Evolutionary conservation across 1,140 invertebrate genomes (phyloP), one percentile per base, ranked within the genome.

Genomic region (Delia radicum): DNA sequence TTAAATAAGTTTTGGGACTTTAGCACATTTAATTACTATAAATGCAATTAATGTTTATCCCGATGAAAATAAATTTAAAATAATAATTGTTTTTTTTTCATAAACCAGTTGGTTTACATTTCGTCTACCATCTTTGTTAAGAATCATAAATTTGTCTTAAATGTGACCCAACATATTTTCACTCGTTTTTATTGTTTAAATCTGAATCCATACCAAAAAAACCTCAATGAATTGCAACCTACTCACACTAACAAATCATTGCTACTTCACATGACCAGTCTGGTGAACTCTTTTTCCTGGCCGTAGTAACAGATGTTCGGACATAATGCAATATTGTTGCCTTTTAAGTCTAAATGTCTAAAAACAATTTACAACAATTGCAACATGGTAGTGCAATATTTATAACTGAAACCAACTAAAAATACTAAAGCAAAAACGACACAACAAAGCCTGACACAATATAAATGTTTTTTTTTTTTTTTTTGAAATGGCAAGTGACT

Each of bases 401-500:
- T 42, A 42, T 42, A 42, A 42, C 37, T 42, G 37, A 42, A 42
- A 42, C n/a, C n/a, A 42, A 42, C 37, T 42, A 42, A 1, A 10
- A 42, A 10, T 15, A 42, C 31, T 33, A 10, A 4, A 33, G 10
- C 31, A 33, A 33, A 4, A 33, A 48, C 42, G n/a, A 48, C 12
- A 48, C 33, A 13, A 7, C 7, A 55, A n/a, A 55, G 18, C 2
- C 48, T 55, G 48, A 55, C 48, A 55, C 48, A 55, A 55, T 55
- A 55, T 55, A 21, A 55, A 55, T 55, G 48, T 55, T 55, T 55
- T 55, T n/a, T n/a, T n/a, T n/a, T n/a, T n/a, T n/a, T n/a, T n/a
- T n/a, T n/a, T n/a, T 55, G n/a, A 55, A 55, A 55, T 55, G 48
- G 48, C 48, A 55, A 55, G 48, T 55, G 48, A 55, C 48, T 55